Conservation (phyloP, 2,113 vertebrate species). For the Xiphophorus hellerii region DNA sequence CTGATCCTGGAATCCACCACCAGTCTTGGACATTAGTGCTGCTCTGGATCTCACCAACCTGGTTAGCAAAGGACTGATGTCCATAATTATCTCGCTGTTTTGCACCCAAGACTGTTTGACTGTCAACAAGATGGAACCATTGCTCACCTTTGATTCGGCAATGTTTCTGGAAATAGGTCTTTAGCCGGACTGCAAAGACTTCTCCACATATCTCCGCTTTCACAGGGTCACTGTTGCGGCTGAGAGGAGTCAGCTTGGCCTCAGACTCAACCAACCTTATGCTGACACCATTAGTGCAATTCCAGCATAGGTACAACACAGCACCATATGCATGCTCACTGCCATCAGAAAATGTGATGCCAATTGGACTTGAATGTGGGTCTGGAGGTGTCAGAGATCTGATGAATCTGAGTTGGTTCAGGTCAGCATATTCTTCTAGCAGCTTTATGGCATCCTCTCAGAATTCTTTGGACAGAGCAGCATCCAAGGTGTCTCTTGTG, state of each 20-base stretch:
- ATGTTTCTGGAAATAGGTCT: neutral
- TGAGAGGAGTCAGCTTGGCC: neutral
- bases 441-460: constrained; percentile 26
- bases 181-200: neutral
- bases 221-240: neutral
- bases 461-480: neutral
- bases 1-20: neutral
- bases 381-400: neutral
- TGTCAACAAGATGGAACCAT: neutral
- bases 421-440: constrained; percentile 21
- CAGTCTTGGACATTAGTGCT: neutral
- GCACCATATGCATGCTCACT: neutral
- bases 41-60: neutral
- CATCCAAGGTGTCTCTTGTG: neutral
- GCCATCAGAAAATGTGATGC: neutral
- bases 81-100: neutral
- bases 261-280: neutral
- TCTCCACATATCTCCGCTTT: neutral
- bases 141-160: neutral
- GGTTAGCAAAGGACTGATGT: neutral
- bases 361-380: neutral
- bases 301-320: neutral
- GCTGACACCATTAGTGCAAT: neutral
- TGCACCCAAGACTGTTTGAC: no score
- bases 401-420: neutral